A percentile compares a stretch with the other conserved stretches of the same genome.
These are phyloP conservation scores for Leptopilina syphax DNA, from an alignment of 2,888 invertebrate genomes.

Conservation along the genomic window DNA sequence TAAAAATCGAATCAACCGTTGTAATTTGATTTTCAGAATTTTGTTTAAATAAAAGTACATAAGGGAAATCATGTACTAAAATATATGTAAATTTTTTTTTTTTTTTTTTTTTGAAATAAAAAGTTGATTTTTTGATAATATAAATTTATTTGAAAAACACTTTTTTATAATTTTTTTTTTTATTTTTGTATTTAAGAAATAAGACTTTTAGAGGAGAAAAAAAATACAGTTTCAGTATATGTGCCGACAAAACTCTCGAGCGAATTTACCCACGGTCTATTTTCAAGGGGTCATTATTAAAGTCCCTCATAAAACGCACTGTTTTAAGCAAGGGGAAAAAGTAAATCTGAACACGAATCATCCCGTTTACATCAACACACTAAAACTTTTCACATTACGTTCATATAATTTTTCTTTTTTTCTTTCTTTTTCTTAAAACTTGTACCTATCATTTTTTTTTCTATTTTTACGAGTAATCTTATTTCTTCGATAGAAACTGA, in stretches of 20 bases:
- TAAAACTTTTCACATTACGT: not conserved
- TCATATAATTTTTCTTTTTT: not conserved
- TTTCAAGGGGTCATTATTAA: conserved; percentile 66
- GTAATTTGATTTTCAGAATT: not conserved
- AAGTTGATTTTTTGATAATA: too few species aligned
- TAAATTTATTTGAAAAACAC: not conserved
- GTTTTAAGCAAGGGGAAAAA: conserved; percentile 64
- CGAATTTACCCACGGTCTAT: conserved; percentile 58
- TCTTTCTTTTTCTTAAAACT: too few species aligned
- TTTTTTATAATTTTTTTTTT: too few species aligned
- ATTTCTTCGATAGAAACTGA: too few species aligned
- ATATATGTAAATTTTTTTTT: not conserved
- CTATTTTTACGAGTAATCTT: too few species aligned
- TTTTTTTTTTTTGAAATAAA: too few species aligned
- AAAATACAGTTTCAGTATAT: not conserved
- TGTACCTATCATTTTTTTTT: too few species aligned
- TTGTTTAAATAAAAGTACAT: not conserved
- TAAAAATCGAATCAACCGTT: not conserved
- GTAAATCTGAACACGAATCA: conserved; percentile 59
- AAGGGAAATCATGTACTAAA: not conserved
- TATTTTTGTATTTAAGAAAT: not conserved
- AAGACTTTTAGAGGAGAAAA: not conserved
- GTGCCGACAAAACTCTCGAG: not conserved
- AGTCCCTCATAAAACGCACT: conserved; percentile 63
- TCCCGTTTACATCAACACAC: conserved; percentile 36